phyloP scores from a whole-genome alignment of 2,888 invertebrate genomes.

The Dorcus parallelipipedus region DNA sequence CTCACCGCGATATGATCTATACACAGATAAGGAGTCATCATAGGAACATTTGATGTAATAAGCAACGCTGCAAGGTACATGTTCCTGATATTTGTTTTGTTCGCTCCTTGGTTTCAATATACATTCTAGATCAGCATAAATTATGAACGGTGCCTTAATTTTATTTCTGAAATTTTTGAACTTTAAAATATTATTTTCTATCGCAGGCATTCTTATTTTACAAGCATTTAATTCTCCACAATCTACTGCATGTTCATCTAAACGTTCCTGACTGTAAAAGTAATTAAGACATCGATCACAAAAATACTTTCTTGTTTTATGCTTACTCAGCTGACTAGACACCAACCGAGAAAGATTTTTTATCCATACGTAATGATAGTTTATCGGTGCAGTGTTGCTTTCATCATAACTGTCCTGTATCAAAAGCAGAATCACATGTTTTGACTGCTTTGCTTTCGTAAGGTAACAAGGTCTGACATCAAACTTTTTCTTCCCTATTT shows the following conservation, averaged over 20 bases:
- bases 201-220: constrained; percentile 1
- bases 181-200: constrained; percentile 2
- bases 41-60: constrained; percentile 19
- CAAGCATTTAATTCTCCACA: not conserved
- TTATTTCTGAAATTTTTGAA: constrained; percentile 14
- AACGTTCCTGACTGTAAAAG: not conserved
- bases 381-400: not conserved
- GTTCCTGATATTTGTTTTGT: constrained; percentile 5
- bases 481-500: constrained; percentile 1
- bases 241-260: not conserved
- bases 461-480: constrained; percentile 8
- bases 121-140: too few relatives aligned
- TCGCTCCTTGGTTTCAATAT: not conserved
- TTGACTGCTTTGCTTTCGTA: constrained; percentile 5
- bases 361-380: constrained; percentile 13
- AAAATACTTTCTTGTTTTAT: not conserved
- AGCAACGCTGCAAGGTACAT: constrained; percentile 8
- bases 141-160: constrained; percentile 3
- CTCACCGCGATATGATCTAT: constrained; percentile 11
- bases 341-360: constrained; percentile 9
- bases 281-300: constrained; percentile 18
- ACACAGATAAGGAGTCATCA: constrained; percentile 10
- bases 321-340: not conserved
- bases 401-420: constrained; percentile 2
- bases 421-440: constrained; percentile 5